A percentile compares a stretch with the other conserved stretches of the same genome.
Evolutionary conservation across 2,888 invertebrate species (phyloP).

Genomic region (Dorcus hopei): DNA sequence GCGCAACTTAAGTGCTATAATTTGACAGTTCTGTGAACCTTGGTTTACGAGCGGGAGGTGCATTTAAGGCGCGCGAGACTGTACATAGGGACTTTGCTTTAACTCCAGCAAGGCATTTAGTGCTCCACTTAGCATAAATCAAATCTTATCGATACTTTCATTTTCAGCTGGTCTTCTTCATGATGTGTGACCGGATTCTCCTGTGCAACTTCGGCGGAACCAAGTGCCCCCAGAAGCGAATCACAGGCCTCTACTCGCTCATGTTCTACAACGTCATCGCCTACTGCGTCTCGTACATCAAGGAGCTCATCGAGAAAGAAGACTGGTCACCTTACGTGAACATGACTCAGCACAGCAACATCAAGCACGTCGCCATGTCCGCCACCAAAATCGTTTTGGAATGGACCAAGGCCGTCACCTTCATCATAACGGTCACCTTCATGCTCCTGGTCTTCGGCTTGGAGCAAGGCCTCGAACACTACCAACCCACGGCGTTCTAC

Average conservation of each 20-base stretch:
- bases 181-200: conserved; percentile 67
- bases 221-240: conserved; percentile 47
- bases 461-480: conserved; percentile 72
- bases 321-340: conserved; percentile 76
- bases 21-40: no score
- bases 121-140: no score
- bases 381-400: conserved; percentile 77
- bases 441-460: conserved; percentile 71
- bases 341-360: conserved; percentile 66
- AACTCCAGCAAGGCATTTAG: no score
- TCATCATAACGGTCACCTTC: conserved; percentile 73
- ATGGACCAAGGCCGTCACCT: conserved; percentile 79
- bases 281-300: conserved; percentile 72
- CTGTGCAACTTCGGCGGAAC: conserved; percentile 50
- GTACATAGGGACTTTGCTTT: no score
- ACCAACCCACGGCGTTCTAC: conserved; percentile 66
- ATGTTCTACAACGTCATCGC: conserved; percentile 82
- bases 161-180: conserved; percentile 67
- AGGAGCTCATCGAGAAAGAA: conserved; percentile 69
- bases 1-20: no score
- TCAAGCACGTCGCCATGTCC: conserved; percentile 77
- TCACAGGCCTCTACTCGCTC: conserved; percentile 71
- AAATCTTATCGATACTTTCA: conserved; percentile 1
- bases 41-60: no score
- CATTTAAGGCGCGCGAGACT: no score